Evolutionary conservation across 2,888 invertebrate genomes (phyloP), one percentile per base, ranked within the genome.

Genomic region (Drosophila stalkeri): DNA sequence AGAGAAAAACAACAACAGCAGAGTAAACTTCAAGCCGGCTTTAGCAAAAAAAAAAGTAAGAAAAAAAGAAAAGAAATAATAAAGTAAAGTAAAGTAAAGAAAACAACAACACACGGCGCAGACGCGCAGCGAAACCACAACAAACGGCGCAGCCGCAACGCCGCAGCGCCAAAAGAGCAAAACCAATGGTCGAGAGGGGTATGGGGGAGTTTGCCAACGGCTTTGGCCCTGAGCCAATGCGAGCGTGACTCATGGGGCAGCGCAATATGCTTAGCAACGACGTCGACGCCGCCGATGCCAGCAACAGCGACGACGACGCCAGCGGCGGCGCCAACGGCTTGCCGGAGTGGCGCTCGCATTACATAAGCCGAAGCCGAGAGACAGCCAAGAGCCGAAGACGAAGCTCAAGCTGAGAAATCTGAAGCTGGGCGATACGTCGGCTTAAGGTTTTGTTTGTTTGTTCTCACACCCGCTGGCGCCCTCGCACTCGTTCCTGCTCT

Each of bases 301-400:
- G 51, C 18, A 14, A 51, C 61, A 43, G 1, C 49, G 11, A 59
- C 60, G 49, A 16, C 49, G 49, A 69, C 51, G 56, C 57, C 72
- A 72, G 54, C 68, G 72, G 76, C 80, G 78, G 78, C 78, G 78
- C 78, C 80, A 78, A 64, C 60, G 68, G 68, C 80, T 65, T 64
- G 39, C n/a, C 43, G 72, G 67, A 74, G 72, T 72, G 86, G 82
- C 87, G 86, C 82, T 87, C 78, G 68, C 79, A 66, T 83, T 83
- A 86, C 83, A 83, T 83, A 83, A 83, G 83, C 76, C 66, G 47
- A 62, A 64, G 66, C 66, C 47, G 47, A 47, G 35, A 44, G 39
- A 49, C 20, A 27, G 12, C n/a, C 41, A 2, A 41, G 18, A 71
- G 61, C n/a, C 55, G 27, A 54, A 63, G 55, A 60, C 65, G 65